Evolutionary conservation across 2,113 vertebrate genomes (phyloP).

Genomic region (Paralichthys olivaceus): DNA sequence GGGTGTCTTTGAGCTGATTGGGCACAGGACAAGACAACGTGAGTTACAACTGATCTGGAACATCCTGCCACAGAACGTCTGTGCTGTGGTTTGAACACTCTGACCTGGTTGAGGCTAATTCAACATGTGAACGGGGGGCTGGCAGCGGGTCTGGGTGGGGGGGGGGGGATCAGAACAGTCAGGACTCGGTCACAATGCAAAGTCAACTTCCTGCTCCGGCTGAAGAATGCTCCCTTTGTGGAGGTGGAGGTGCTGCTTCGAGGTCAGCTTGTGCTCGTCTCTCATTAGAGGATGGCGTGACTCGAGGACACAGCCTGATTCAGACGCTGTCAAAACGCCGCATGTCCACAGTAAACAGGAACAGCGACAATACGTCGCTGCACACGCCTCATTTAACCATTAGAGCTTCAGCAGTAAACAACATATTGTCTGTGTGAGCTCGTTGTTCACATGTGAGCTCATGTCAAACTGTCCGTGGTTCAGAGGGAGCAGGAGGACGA

Average conservation of each 20-base stretch:
- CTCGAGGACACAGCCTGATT: slow-evolving; percentile 21
- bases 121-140: too few species aligned
- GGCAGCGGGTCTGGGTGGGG: neutral
- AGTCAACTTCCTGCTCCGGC: slow-evolving; percentile 17
- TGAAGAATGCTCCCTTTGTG: slow-evolving; percentile 54
- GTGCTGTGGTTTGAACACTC: slow-evolving; percentile 29
- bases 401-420: slow-evolving; percentile 47
- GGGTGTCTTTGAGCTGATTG: too few species aligned
- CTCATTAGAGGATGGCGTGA: slow-evolving; percentile 65
- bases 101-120: slow-evolving; percentile 37
- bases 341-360: slow-evolving; percentile 55
- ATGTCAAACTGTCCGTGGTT: neutral
- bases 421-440: slow-evolving; percentile 10
- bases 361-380: slow-evolving; percentile 31
- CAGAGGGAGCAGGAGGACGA: neutral
- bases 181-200: slow-evolving; percentile 24
- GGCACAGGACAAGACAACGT: too few species aligned
- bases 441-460: slow-evolving; percentile 14
- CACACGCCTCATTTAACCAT: slow-evolving; percentile 49
- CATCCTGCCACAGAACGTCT: neutral
- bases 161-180: slow-evolving; percentile 18
- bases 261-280: slow-evolving; percentile 5
- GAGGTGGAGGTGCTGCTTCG: slow-evolving; percentile 11
- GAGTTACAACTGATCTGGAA: neutral
- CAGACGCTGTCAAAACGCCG: slow-evolving; percentile 33